Evolutionary conservation across 64 coral and sea anemone genomes (phyloP).

Genomic region (Dendrophyllia cribrosa): DNA sequence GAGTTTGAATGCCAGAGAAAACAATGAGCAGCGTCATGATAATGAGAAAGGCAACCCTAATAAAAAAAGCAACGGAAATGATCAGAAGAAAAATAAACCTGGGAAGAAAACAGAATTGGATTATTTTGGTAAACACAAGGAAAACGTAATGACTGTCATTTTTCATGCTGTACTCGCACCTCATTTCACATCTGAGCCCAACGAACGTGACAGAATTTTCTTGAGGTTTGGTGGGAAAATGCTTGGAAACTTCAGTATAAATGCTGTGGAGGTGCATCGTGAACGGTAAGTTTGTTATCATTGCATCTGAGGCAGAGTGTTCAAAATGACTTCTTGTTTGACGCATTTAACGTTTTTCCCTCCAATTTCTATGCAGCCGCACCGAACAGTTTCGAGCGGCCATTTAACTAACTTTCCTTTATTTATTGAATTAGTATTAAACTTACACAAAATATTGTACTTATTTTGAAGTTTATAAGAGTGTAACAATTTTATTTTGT

Average conservation of each 20-base stretch:
- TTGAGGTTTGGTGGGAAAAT: conserved; percentile 38
- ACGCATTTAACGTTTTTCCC: too few species aligned
- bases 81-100: too few species aligned
- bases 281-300: conserved; percentile 5
- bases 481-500: too few species aligned
- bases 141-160: conserved; percentile 39
- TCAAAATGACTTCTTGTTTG: too few species aligned
- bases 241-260: background rate
- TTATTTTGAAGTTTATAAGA: too few species aligned
- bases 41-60: background rate
- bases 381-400: too few species aligned
- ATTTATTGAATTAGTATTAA: too few species aligned
- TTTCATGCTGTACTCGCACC: conserved; percentile 59
- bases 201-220: conserved; percentile 28
- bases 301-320: too few species aligned
- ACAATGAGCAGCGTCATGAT: background rate
- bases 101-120: background rate
- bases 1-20: background rate
- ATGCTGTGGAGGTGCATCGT: conserved; percentile 38
- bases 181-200: conserved; percentile 40
- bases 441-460: too few species aligned
- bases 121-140: background rate
- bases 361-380: too few species aligned
- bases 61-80: background rate
- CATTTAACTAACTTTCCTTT: too few species aligned